Base-by-base conservation (phyloP, 2,888 invertebrate species). In the Tribolium freemani region DNA sequence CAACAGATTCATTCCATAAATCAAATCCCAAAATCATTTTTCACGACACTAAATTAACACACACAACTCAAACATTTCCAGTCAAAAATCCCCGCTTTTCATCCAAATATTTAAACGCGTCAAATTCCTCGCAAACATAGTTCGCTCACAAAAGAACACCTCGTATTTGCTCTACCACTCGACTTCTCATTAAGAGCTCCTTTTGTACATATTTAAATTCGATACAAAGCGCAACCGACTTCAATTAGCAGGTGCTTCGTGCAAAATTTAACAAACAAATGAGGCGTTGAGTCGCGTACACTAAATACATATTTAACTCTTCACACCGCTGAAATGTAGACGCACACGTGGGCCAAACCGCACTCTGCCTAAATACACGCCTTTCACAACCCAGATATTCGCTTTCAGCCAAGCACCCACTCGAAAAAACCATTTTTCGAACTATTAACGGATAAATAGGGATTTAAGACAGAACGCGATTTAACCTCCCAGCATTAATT, bases 201-300 rank as follows among this genome's bases (percentile, higher is more conserved):
- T 60, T 66, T 56, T 54, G 46, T 66, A 66, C 66, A 64, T 64
- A 51, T 64, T 64, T 64, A 64, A 50, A 50, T 64, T 66, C 56
- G 30, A 56, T 66, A 54, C 66, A 44, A 54, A 57, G 57, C 58
- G n/a, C 51, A 20, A 51, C 51, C 44, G 44, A 31, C 67, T 54
- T 54, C 45, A 67, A 67, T 67, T 67, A 67, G 67, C 56, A 67
- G 54, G 54, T 67, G 67, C 30, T 48, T 57, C 48, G 45, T 67
- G 57, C 46, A 54, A 56, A 67, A 67, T 67, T 57, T 31, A 48
- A 54, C 67, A 56, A 67, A 56, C 67, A 57, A 67, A 54, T 67
- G 54, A 67, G 48, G 46, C 64, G 44, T 61, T 38, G 10, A 53
- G 26, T 64, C 30, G n/a, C 16, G 44, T 66, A 16, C 10, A 30